Conservation (phyloP, 92 coral and sea anemone species). For the Umimayanthus chanpuru region DNA sequence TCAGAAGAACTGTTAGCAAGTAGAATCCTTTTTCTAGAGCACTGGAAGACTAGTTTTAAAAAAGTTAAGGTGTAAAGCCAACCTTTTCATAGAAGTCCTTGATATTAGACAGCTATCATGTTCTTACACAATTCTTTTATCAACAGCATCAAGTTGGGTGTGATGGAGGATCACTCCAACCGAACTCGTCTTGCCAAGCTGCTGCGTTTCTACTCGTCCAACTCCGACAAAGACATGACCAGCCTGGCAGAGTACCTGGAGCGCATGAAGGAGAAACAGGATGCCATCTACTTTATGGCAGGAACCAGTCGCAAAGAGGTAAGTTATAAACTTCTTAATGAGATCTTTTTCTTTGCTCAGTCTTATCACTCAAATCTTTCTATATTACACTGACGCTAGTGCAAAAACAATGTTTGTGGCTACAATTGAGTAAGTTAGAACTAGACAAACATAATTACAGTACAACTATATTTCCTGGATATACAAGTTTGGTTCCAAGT, state of each 20-base stretch:
- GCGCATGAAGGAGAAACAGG: slow-evolving; percentile 99
- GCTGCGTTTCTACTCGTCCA: slow-evolving; percentile 91
- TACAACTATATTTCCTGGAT: too few species aligned
- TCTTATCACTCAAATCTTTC: too few species aligned
- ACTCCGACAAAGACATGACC: slow-evolving; percentile 90
- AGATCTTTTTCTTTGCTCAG: too few species aligned
- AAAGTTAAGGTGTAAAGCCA: too few species aligned
- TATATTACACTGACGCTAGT: too few species aligned
- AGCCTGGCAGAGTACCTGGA: slow-evolving; percentile 94
- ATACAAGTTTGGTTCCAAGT: too few species aligned
- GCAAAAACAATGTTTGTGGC: too few species aligned
- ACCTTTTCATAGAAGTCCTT: neutral
- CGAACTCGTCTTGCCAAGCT: slow-evolving; percentile 97
- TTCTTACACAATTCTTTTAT: neutral
- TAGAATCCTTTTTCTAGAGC: too few species aligned
- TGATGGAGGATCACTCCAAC: slow-evolving; percentile 99
- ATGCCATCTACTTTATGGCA: slow-evolving; percentile 97
- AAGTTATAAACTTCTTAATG: neutral
- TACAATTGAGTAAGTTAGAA: too few species aligned
- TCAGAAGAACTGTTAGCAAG: neutral
- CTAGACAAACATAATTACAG: too few species aligned
- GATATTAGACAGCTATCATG: neutral
- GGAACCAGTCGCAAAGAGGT: slow-evolving; percentile 97
- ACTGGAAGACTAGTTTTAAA: too few species aligned
- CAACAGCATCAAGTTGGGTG: slow-evolving; percentile 91